Evolutionary conservation across 2,888 invertebrate species (phyloP).

Genomic region (Abrostola tripartita): DNA sequence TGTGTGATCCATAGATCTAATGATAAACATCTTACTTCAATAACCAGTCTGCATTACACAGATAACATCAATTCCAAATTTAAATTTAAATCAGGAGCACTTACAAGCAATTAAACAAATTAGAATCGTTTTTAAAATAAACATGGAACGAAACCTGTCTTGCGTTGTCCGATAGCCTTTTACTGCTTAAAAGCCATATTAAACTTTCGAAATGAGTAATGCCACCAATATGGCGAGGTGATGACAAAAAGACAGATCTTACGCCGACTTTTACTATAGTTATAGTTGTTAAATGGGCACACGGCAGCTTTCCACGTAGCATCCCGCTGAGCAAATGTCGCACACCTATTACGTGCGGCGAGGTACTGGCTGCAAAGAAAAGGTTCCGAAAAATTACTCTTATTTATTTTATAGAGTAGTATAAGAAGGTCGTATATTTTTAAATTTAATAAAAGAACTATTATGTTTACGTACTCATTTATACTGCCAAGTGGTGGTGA

Average conservation of each 20-base stretch:
- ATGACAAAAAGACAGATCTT: constrained; percentile 62
- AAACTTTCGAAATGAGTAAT: constrained; percentile 70
- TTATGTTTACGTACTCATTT: too few relatives aligned
- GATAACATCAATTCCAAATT: constrained; percentile 48
- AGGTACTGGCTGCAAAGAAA: constrained; percentile 54
- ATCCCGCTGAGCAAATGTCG: constrained; percentile 62
- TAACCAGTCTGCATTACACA: constrained; percentile 22
- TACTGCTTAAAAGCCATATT: constrained; percentile 50
- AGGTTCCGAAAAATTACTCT: not conserved
- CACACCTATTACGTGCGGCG: constrained; percentile 57
- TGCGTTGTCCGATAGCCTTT: constrained; percentile 36
- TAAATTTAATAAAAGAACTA: too few relatives aligned
- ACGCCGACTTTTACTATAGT: constrained; percentile 58
- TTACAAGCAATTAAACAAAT: constrained; percentile 46
- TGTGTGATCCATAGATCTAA: constrained; percentile 19
- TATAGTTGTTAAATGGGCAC: constrained; percentile 53
- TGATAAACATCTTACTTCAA: constrained; percentile 13
- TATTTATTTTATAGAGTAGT: not conserved
- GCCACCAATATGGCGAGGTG: constrained; percentile 60
- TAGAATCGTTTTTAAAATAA: constrained; percentile 48
- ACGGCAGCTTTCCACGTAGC: constrained; percentile 65
- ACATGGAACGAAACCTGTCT: constrained; percentile 21
- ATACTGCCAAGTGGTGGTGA: too few relatives aligned
- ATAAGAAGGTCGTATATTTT: not conserved
- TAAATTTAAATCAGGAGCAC: constrained; percentile 44